Base-by-base conservation (phyloP, 2,888 invertebrate species). In the Atherix ibis region DNA sequence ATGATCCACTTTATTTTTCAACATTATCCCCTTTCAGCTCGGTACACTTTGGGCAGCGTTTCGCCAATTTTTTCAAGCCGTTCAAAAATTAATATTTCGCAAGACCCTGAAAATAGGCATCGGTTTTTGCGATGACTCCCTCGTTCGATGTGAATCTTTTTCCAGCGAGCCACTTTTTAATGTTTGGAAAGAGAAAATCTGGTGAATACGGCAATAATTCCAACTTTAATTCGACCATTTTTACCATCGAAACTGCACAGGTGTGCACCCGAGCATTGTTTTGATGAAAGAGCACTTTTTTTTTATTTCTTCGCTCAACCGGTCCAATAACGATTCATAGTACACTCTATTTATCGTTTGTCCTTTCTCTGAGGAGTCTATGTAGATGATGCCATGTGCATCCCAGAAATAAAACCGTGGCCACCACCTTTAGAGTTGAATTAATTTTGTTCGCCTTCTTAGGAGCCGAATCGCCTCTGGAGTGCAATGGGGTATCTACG, bases 251-350 rank as follows among this genome's bases (percentile, higher is more conserved):
- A 22, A 22, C 24, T 16, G 5, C n/a, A 2, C 30, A 24, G 16
- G n/a, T 29, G 29, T 34, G 30, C 10, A 30, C 24, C 18, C 30
- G 35, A 18, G 30, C 31, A 25, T 31, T 35, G 25, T 35, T 31
- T 10, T 31, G 31, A 25, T 18, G 31, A 26, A 35, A 38, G 17
- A 32, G 18, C 18, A 32, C 24, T 12, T 41, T 41, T 35, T 44
- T 43, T 34, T 39, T 41, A 26, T 18, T 16, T 25, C 40, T 32
- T n/a, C n/a, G n/a, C n/a, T n/a, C n/a, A n/a, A n/a, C n/a, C n/a
- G n/a, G n/a, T n/a, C n/a, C n/a, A n/a, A 30, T 37, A 35, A 8
- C 36, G 40, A n/a, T n/a, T n/a, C n/a, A n/a, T n/a, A n/a, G n/a
- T n/a, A n/a, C n/a, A n/a, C n/a, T n/a, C n/a, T n/a, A n/a, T n/a